Percentiles rank a stretch among this genome's conserved stretches.
These are phyloP conservation scores for Mechanitis mazaeus DNA, from an alignment of 2,888 invertebrate species.

Conservation along the genomic window DNA sequence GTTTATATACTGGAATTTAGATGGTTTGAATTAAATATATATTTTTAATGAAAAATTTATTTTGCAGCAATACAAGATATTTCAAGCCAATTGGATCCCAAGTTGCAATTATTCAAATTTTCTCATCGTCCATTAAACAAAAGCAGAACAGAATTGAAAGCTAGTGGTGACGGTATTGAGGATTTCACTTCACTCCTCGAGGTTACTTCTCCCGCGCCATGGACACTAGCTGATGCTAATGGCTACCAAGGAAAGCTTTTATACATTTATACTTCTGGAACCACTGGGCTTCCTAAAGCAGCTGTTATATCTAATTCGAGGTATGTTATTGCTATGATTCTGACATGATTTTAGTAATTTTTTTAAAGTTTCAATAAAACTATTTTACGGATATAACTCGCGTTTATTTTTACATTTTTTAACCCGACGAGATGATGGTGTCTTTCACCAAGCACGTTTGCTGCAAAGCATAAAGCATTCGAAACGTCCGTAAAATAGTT, in stretches of 20 bases:
- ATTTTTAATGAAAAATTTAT: not conserved
- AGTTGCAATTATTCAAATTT: slow-evolving; percentile 81
- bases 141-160: slow-evolving; percentile 33
- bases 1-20: not conserved
- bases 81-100: slow-evolving; percentile 79
- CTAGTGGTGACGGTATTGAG: slow-evolving; percentile 61
- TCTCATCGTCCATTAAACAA: slow-evolving; percentile 51
- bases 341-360: no score
- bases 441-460: no score
- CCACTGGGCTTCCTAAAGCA: slow-evolving; percentile 98
- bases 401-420: no score
- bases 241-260: slow-evolving; percentile 88
- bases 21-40: no score
- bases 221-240: slow-evolving; percentile 76
- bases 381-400: no score
- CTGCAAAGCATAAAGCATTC: no score
- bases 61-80: slow-evolving; percentile 82
- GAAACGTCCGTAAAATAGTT: no score
- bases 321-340: slow-evolving; percentile 56
- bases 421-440: no score
- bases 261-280: slow-evolving; percentile 99
- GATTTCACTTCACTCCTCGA: slow-evolving; percentile 79
- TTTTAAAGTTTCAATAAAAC: no score
- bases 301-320: slow-evolving; percentile 96
- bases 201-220: slow-evolving; percentile 73